Conservation (phyloP, 1,140 invertebrate species). For the Atta cephalotes region DNA sequence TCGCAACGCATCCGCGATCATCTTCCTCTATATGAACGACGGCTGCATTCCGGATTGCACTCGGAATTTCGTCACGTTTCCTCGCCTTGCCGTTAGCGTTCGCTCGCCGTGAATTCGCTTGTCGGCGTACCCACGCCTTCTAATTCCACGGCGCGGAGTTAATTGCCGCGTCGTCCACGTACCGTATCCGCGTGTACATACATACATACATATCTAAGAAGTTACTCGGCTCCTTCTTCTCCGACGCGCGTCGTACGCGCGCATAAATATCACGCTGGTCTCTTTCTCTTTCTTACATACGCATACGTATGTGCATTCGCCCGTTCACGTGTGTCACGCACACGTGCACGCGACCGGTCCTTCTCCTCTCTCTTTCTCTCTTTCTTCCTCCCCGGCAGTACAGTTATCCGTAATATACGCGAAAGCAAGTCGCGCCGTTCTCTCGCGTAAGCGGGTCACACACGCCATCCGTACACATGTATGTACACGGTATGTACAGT, state of each 20-base stretch:
- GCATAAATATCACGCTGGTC: constrained; percentile 45
- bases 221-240: background rate
- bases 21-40: constrained; percentile 5
- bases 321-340: constrained; percentile 17
- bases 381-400: constrained; percentile 12
- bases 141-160: constrained; percentile 65
- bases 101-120: constrained; percentile 53
- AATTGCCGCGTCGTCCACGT: constrained; percentile 64
- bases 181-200: background rate
- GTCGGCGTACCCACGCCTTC: constrained; percentile 62
- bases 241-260: background rate
- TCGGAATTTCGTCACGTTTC: constrained; percentile 44
- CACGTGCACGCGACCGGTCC: constrained; percentile 13
- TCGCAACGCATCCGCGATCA: background rate
- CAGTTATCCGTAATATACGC: constrained; percentile 63
- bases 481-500: background rate
- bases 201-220: background rate
- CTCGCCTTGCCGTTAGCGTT: constrained; percentile 43
- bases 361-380: background rate
- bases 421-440: constrained; percentile 58
- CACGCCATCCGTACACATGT: constrained; percentile 13
- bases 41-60: background rate
- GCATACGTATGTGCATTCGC: background rate
- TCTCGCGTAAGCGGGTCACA: constrained; percentile 38
- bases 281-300: constrained; percentile 15